phyloP scores from a whole-genome alignment of 2,113 vertebrate genomes.

The Coracopsis vasa region DNA sequence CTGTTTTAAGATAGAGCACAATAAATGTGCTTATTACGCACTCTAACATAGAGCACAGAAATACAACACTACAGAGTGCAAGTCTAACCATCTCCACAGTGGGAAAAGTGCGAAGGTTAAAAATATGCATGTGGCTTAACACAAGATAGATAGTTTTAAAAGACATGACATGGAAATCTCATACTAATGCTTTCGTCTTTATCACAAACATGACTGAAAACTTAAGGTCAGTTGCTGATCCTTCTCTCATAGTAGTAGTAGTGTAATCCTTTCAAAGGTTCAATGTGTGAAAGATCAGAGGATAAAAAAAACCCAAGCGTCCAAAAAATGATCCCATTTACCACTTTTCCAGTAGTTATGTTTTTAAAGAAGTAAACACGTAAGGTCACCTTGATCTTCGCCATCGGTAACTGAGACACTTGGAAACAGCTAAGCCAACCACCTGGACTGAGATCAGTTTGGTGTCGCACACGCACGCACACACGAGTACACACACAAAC shows the following conservation, averaged over 20 bases:
- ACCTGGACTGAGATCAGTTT: slow-evolving; percentile 17
- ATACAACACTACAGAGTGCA: slow-evolving; percentile 74
- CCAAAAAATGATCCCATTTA: slow-evolving; percentile 45
- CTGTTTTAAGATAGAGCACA: slow-evolving; percentile 81
- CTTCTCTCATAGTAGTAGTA: not conserved
- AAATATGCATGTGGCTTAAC: slow-evolving; percentile 9
- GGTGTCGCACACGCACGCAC: not conserved
- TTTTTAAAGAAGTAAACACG: slow-evolving; percentile 12
- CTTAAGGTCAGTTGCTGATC: slow-evolving; percentile 38
- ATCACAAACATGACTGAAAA: slow-evolving; percentile 6
- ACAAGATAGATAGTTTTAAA: slow-evolving; percentile 57
- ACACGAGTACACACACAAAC: not conserved
- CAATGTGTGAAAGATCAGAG: slow-evolving; percentile 41
- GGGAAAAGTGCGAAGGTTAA: slow-evolving; percentile 55
- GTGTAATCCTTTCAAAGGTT: slow-evolving; percentile 32
- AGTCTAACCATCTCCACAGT: slow-evolving; percentile 65
- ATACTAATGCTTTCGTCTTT: not conserved
- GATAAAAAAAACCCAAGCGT: not conserved
- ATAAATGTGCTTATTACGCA: slow-evolving; percentile 86
- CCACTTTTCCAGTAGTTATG: slow-evolving; percentile 30
- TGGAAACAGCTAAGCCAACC: slow-evolving; percentile 27
- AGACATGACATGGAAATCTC: slow-evolving; percentile 7
- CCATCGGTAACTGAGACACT: slow-evolving; percentile 18
- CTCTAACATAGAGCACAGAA: slow-evolving; percentile 99
- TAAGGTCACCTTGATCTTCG: slow-evolving; percentile 32